Evolutionary conservation across 2,797 vertebrate species (phyloP).

Genomic region (Rhynchonycteris naso): DNA sequence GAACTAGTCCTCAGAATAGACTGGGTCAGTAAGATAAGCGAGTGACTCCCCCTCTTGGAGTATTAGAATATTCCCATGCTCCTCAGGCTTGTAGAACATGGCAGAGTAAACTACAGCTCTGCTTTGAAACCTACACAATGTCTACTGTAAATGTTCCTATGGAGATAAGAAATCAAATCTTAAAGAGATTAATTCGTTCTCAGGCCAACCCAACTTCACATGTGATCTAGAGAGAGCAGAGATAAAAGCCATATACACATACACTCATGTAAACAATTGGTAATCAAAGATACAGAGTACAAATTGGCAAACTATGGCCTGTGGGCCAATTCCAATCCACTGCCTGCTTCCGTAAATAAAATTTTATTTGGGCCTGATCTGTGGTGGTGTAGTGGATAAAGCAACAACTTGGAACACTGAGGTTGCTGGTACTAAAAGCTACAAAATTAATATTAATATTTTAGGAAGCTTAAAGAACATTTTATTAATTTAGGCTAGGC

Average conservation of each 20-base stretch:
- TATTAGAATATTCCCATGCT: neutral
- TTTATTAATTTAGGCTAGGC: too few species aligned
- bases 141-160: neutral
- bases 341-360: neutral
- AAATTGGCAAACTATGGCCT: neutral
- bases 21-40: neutral
- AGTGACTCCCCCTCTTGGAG: neutral
- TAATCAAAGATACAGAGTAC: neutral
- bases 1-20: neutral
- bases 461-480: too few species aligned
- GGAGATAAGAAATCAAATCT: neutral
- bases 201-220: neutral
- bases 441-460: too few species aligned
- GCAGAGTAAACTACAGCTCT: neutral
- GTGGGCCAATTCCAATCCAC: neutral
- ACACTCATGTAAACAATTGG: neutral
- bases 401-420: too few species aligned
- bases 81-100: neutral
- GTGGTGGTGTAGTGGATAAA: too few species aligned
- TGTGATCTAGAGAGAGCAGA: neutral
- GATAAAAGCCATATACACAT: conserved; percentile 7
- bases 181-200: neutral
- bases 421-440: too few species aligned
- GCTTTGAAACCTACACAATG: neutral
- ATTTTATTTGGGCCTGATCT: too few species aligned